A percentile compares a stretch with the other conserved stretches of the same genome.
These are phyloP conservation scores for Dicerorhinus sumatrensis DNA, from an alignment of 2,113 vertebrate genomes.

Conservation along the genomic window DNA sequence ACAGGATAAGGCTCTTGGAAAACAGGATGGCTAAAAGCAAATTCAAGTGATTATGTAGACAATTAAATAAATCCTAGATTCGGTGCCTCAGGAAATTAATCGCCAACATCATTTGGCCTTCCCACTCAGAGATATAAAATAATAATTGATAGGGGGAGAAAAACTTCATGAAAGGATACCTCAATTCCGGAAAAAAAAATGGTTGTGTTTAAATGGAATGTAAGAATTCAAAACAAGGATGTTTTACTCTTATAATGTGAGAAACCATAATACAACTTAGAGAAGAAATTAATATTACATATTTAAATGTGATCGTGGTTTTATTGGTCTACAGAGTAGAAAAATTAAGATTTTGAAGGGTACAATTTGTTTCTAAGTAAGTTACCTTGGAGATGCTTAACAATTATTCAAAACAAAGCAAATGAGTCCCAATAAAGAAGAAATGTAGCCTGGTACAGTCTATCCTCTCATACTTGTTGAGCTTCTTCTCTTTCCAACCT, in stretches of 20 bases:
- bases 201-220: background rate
- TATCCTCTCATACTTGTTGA: background rate
- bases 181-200: background rate
- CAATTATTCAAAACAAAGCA: slow-evolving; percentile 25
- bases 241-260: slow-evolving; percentile 12
- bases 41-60: slow-evolving; percentile 60
- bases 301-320: slow-evolving; percentile 11
- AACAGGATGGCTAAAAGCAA: slow-evolving; percentile 49
- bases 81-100: slow-evolving; percentile 41
- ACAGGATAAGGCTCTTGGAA: slow-evolving; percentile 50
- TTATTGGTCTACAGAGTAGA: background rate
- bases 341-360: background rate
- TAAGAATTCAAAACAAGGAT: slow-evolving; percentile 37
- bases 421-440: background rate
- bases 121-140: background rate
- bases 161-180: background rate
- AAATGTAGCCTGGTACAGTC: accelerated
- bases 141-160: background rate
- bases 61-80: slow-evolving; percentile 60
- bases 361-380: slow-evolving; percentile 19
- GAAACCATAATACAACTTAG: background rate
- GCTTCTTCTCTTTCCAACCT: background rate
- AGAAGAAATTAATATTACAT: slow-evolving; percentile 42
- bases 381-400: background rate
- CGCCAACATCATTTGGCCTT: slow-evolving; percentile 8